phyloP scores from a whole-genome alignment of 2,113 vertebrate genomes.

The Lamprologus tigripictilis region DNA sequence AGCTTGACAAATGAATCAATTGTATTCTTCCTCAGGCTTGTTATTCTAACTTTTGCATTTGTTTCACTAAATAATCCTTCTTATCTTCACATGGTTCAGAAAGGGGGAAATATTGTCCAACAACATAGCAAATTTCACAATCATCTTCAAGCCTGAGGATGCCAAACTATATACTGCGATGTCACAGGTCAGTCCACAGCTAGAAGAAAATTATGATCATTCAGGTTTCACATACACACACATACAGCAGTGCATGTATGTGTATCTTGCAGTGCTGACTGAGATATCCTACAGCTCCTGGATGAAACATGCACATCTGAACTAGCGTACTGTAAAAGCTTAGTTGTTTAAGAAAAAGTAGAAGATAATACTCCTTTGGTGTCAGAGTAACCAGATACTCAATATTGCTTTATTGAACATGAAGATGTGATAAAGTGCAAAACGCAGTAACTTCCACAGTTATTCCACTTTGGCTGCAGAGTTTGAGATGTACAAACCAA shows the following conservation, averaged over 20 bases:
- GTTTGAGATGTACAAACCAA: background rate
- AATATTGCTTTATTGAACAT: background rate
- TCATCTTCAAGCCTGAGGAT: conserved; percentile 78
- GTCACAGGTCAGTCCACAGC: conserved; percentile 70
- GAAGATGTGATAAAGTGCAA: background rate
- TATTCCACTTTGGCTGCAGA: background rate
- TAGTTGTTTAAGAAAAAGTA: background rate
- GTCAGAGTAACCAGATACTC: background rate
- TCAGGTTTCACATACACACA: background rate
- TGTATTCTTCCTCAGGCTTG: background rate
- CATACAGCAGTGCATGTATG: background rate
- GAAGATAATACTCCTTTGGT: background rate
- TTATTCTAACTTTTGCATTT: background rate
- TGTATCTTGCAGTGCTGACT: background rate
- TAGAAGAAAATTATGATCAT: background rate
- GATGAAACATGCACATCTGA: background rate
- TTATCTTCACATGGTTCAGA: conserved; percentile 55
- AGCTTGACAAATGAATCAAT: background rate
- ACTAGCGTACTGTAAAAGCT: background rate
- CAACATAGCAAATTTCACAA: conserved; percentile 64
- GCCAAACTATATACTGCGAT: conserved; percentile 78
- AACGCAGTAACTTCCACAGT: rapidly evolving
- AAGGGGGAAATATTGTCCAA: conserved; percentile 82
- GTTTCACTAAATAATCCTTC: background rate
- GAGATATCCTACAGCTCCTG: too few relatives aligned